These are phyloP conservation scores for Sparus aurata DNA, from an alignment of 2,797 vertebrate species.

Conservation along the genomic window DNA sequence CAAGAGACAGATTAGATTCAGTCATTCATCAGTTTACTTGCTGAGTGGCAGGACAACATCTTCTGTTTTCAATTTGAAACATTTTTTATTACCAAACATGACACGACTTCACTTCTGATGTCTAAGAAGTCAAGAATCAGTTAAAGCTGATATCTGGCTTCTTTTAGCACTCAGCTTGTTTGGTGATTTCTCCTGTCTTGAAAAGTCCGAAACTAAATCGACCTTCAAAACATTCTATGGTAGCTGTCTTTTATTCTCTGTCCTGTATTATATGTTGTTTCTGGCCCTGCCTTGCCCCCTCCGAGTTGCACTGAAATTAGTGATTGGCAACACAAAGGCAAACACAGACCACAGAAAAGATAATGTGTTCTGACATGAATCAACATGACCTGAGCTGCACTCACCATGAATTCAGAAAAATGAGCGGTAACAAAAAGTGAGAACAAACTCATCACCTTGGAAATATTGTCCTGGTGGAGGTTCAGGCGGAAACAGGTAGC, in stretches of 20 bases:
- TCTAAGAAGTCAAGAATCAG: background rate
- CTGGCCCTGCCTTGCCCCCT: background rate
- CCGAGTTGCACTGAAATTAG: background rate
- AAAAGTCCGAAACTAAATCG: background rate
- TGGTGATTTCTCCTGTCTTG: background rate
- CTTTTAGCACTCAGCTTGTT: background rate
- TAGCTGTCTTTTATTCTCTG: background rate
- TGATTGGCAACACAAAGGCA: constrained; percentile 3
- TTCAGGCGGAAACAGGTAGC: background rate
- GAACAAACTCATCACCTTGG: background rate
- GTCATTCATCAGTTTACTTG: too few species aligned
- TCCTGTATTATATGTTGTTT: background rate
- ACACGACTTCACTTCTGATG: too few species aligned
- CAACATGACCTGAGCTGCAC: background rate
- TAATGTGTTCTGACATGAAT: constrained; percentile 1
- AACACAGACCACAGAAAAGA: background rate
- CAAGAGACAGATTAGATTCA: background rate
- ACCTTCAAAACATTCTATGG: background rate
- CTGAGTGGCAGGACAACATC: background rate
- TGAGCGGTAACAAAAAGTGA: background rate
- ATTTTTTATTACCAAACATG: too few species aligned
- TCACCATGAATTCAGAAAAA: too few species aligned
- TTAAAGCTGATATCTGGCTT: background rate
- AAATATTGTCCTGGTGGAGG: background rate
- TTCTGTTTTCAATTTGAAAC: background rate